Conservation (phyloP, 1,140 invertebrate species). For the Polypedilum vanderplanki region DNA sequence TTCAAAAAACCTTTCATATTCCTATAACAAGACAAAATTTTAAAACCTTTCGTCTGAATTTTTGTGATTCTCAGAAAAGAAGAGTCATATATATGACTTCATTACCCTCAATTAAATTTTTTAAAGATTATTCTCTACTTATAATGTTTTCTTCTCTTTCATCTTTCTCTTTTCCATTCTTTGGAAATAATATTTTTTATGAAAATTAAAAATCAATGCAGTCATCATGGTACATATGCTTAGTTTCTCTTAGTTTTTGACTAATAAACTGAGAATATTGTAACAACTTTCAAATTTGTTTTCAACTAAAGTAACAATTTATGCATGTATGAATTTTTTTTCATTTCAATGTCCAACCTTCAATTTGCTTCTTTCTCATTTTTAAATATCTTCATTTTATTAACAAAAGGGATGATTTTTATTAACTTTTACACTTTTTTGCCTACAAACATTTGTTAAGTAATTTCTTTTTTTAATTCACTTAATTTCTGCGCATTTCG, state of each 20-base stretch:
- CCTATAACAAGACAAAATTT: no score
- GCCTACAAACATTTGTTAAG: not conserved
- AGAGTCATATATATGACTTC: no score
- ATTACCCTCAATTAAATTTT: no score
- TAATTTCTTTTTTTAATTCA: not conserved
- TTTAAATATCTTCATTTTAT: not conserved
- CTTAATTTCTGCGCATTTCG: not conserved
- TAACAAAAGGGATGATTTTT: slow-evolving; percentile 4
- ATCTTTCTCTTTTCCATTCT: not conserved
- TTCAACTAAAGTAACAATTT: not conserved
- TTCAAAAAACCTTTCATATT: no score
- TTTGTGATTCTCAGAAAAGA: no score
- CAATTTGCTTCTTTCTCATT: not conserved
- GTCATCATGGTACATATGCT: not conserved
- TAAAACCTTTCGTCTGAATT: no score
- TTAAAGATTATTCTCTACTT: no score
- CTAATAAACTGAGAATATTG: not conserved
- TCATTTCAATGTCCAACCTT: not conserved
- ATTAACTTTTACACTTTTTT: not conserved
- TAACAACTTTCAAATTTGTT: slow-evolving; percentile 19
- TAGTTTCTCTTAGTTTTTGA: not conserved
- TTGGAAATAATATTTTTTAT: not conserved
- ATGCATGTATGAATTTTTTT: not conserved
- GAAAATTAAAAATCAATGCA: not conserved
- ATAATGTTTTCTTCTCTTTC: not conserved